Percentiles rank a stretch among this genome's conserved stretches.
Evolutionary conservation across 92 coral and sea anemone genomes (phyloP).

Genomic region (Umimayanthus kanabou): DNA sequence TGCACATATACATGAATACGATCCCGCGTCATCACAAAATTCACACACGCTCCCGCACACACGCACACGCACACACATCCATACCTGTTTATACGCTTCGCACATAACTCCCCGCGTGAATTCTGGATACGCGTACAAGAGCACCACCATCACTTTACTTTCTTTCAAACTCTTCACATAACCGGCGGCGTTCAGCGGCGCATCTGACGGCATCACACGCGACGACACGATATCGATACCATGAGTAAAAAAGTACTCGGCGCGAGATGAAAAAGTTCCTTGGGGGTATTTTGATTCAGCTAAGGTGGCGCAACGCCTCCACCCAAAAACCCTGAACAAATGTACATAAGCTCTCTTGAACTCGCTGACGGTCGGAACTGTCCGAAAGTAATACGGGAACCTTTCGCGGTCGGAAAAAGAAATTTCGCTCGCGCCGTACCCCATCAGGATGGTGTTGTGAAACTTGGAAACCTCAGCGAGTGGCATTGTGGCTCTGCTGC

Average conservation of each 20-base stretch:
- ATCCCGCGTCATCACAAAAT: too few species aligned
- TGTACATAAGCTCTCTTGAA: constrained; percentile 68
- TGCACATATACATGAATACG: too few species aligned
- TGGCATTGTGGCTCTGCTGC: constrained; percentile 77
- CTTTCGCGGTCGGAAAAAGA: constrained; percentile 67
- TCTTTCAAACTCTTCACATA: constrained; percentile 61
- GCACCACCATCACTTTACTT: constrained; percentile 59
- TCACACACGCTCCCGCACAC: too few species aligned
- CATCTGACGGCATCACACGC: constrained; percentile 70
- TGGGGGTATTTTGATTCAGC: constrained; percentile 78
- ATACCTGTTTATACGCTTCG: constrained; percentile 74
- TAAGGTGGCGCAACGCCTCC: constrained; percentile 73
- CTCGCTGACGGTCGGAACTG: constrained; percentile 76
- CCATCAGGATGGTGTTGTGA: constrained; percentile 77
- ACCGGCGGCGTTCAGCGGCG: constrained; percentile 55
- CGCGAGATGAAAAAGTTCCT: constrained; percentile 69
- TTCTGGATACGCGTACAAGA: constrained; percentile 74
- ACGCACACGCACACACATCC: too few species aligned
- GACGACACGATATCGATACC: constrained; percentile 69
- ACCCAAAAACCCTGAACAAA: constrained; percentile 58
- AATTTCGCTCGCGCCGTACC: constrained; percentile 82
- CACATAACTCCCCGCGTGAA: constrained; percentile 77
- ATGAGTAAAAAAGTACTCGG: constrained; percentile 60
- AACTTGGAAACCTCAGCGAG: constrained; percentile 73
- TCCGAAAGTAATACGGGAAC: constrained; percentile 76